Evolutionary conservation across 2,797 vertebrate genomes (phyloP).

Genomic region (Acropternis orthonyx): DNA sequence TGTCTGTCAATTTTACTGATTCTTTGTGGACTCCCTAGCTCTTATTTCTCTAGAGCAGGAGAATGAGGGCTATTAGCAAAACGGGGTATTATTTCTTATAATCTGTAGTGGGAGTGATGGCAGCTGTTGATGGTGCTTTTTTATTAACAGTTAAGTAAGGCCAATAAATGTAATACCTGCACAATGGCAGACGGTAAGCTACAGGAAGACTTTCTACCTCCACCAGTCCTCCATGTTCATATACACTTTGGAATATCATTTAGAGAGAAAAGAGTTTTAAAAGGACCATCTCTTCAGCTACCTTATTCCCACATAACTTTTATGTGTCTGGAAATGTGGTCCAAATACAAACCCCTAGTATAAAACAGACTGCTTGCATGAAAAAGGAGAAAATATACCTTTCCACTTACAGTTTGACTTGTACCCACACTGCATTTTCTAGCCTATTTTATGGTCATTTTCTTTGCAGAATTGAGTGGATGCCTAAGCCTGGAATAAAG

Average conservation of each 20-base stretch:
- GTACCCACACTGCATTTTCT: neutral
- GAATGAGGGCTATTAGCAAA: conserved; percentile 8
- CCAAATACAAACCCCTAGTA: neutral
- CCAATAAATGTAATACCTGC: neutral
- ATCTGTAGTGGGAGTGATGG: conserved; percentile 34
- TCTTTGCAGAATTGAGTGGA: neutral
- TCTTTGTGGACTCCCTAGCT: neutral
- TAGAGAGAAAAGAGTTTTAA: neutral
- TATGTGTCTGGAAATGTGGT: neutral
- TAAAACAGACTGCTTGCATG: neutral
- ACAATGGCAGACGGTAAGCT: neutral
- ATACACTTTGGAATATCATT: neutral
- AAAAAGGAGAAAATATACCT: neutral
- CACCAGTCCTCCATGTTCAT: neutral
- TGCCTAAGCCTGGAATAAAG: accelerated
- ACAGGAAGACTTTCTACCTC: neutral
- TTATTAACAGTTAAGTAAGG: conserved; percentile 30
- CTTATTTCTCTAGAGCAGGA: neutral
- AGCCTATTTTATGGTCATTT: neutral
- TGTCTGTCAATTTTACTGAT: neutral
- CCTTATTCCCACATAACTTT: neutral
- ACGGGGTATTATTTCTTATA: conserved; percentile 25
- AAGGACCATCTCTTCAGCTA: neutral
- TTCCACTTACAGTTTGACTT: neutral
- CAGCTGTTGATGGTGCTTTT: conserved; percentile 52